phyloP scores from a whole-genome alignment of 1,140 invertebrate species.

The Brachionus paranguensis region DNA sequence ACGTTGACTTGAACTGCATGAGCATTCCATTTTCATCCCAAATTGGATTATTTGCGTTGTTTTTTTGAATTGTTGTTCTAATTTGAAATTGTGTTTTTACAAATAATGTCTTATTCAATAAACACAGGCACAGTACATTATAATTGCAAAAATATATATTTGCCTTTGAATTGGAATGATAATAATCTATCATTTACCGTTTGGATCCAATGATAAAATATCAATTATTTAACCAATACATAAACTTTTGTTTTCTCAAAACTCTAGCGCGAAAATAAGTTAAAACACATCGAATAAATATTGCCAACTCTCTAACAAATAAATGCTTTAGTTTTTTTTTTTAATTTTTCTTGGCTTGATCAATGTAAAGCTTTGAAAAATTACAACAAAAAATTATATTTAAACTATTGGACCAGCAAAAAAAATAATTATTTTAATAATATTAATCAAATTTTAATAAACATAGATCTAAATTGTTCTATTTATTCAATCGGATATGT shows the following conservation, averaged over 20 bases:
- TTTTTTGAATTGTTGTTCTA: not conserved
- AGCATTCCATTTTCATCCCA: not conserved
- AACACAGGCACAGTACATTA: conserved; percentile 7
- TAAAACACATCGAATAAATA: not conserved
- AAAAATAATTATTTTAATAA: not conserved
- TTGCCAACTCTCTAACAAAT: not conserved
- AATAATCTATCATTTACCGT: conserved; percentile 42
- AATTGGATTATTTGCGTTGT: not conserved
- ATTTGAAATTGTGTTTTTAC: not conserved
- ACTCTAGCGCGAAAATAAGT: not conserved
- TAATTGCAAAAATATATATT: conserved; percentile 37
- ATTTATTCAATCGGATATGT: not conserved
- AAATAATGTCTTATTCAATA: not conserved
- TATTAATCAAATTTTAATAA: not conserved
- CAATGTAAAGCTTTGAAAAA: not conserved
- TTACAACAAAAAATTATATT: not conserved
- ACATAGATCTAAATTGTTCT: not conserved
- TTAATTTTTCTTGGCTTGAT: not conserved
- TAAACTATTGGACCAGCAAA: not conserved
- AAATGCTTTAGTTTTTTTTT: not conserved
- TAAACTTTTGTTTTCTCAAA: not conserved
- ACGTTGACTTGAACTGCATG: not conserved
- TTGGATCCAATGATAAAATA: conserved; percentile 8
- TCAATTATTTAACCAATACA: conserved; percentile 29
- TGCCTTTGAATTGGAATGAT: not conserved